Evolutionary conservation across 2,113 vertebrate genomes (phyloP).

Genomic region (Sorex araneus): DNA sequence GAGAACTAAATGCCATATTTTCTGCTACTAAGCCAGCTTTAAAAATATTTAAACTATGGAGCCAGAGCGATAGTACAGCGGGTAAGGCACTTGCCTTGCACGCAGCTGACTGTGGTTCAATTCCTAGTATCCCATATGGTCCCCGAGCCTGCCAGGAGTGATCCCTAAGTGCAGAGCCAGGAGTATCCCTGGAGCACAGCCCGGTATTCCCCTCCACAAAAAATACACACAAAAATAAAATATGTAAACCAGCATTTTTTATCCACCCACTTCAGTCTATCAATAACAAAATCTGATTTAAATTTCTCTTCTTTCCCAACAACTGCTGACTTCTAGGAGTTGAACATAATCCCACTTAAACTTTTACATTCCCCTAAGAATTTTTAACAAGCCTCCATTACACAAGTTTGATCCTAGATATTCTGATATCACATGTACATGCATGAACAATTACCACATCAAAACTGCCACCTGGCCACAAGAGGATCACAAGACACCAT

Average conservation of each 20-base stretch:
- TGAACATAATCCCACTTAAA: not conserved
- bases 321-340: constrained; percentile 47
- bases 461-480: constrained; percentile 33
- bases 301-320: constrained; percentile 10
- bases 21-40: constrained; percentile 43
- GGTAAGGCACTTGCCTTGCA: too few species aligned
- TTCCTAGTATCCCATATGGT: too few species aligned
- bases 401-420: constrained; percentile 38
- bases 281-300: too few species aligned
- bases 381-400: constrained; percentile 29
- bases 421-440: constrained; percentile 39
- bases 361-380: not conserved
- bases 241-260: constrained; percentile 13
- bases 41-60: constrained; percentile 20
- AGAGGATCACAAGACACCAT: not conserved
- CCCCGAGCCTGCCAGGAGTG: too few species aligned
- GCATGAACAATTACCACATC: constrained; percentile 23
- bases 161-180: too few species aligned
- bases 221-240: constrained; percentile 37
- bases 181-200: too few species aligned
- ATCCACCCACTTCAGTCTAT: too few species aligned
- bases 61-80: not conserved
- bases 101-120: too few species aligned
- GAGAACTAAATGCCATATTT: constrained; percentile 35
- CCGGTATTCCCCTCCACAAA: not conserved